Percentiles rank a stretch among this genome's conserved stretches.
phyloP scores from a whole-genome alignment of 2,797 vertebrate genomes.

The Lutjanus argentimaculatus region DNA sequence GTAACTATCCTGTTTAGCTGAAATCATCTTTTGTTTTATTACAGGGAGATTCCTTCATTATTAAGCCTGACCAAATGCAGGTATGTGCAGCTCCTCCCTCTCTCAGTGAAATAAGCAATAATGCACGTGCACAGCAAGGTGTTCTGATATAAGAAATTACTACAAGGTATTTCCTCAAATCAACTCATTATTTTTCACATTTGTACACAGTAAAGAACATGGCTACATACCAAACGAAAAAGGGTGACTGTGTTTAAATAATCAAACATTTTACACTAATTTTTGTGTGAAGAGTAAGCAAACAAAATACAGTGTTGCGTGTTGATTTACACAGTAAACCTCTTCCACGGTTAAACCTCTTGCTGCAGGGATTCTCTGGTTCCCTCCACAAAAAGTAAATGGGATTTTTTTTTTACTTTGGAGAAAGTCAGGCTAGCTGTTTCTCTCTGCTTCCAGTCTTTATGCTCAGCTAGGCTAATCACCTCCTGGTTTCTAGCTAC shows the following conservation, averaged over 20 bases:
- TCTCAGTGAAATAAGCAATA: not conserved
- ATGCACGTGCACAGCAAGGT: not conserved
- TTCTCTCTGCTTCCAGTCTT: no score
- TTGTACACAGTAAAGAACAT: not conserved
- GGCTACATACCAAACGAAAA: not conserved
- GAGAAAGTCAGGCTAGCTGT: no score
- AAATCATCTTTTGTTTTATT: constrained; percentile 57
- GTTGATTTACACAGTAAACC: no score
- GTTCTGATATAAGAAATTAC: not conserved
- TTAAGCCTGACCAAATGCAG: constrained; percentile 98
- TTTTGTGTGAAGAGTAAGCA: not conserved
- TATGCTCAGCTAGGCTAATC: no score
- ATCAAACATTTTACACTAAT: not conserved
- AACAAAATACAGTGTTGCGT: no score
- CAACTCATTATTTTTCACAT: not conserved
- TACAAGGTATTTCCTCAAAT: no score
- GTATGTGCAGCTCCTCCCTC: constrained; percentile 75
- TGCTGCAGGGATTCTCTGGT: no score
- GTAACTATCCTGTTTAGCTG: not conserved
- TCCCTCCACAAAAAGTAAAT: no score
- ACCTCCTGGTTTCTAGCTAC: no score
- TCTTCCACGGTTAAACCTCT: no score
- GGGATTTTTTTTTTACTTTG: no score
- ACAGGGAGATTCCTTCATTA: constrained; percentile 88
- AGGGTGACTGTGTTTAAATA: not conserved